Evolutionary conservation across 2,113 vertebrate genomes (phyloP).

Genomic region (Anseranas semipalmata): DNA sequence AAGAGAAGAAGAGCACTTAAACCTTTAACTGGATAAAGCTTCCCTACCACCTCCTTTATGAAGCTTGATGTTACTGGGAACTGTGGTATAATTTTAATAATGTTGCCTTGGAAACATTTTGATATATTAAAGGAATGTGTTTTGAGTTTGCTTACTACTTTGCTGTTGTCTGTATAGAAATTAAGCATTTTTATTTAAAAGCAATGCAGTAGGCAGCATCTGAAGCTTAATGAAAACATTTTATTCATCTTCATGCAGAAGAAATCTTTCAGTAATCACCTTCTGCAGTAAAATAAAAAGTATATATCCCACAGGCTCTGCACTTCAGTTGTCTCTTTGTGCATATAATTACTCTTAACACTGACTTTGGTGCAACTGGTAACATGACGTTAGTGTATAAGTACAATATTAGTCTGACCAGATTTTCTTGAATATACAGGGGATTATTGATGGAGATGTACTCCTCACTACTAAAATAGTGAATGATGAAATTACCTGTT

Average conservation of each 20-base stretch:
- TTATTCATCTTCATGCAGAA: slow-evolving; percentile 48
- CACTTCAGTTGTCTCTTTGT: slow-evolving; percentile 55
- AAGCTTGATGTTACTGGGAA: slow-evolving; percentile 63
- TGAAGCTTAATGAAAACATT: slow-evolving; percentile 62
- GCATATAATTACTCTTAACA: slow-evolving; percentile 38
- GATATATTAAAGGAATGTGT: slow-evolving; percentile 73
- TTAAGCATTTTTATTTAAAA: slow-evolving; percentile 74
- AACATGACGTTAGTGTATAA: neutral
- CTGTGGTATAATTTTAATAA: slow-evolving; percentile 66
- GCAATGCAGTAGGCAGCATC: slow-evolving; percentile 61
- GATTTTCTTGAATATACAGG: neutral
- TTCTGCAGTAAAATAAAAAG: slow-evolving; percentile 65
- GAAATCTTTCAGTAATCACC: slow-evolving; percentile 47
- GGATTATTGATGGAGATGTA: neutral
- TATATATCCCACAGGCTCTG: slow-evolving; percentile 45
- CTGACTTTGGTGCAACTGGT: neutral
- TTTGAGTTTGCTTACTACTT: slow-evolving; percentile 62
- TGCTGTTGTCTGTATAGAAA: slow-evolving; percentile 64
- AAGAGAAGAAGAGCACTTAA: slow-evolving; percentile 93
- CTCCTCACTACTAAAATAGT: neutral
- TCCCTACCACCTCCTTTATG: slow-evolving; percentile 3
- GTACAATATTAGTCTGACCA: neutral
- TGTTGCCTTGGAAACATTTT: slow-evolving; percentile 78
- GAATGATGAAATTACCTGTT: neutral
- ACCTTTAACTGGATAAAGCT: neutral